Conservation (phyloP, 1,140 invertebrate genomes). For the Musca domestica region DNA sequence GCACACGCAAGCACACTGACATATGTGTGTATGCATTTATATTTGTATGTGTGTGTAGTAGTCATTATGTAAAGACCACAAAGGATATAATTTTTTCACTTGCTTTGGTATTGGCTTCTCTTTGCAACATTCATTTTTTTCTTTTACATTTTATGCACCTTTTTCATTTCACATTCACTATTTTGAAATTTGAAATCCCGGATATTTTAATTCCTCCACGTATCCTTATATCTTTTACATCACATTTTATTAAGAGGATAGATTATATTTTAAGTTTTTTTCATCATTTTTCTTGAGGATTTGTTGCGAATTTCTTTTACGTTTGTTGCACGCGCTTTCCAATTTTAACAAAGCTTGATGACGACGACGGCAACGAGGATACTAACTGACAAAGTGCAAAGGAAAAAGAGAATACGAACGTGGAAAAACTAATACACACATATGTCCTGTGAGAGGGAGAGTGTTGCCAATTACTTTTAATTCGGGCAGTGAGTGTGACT, state of each 20-base stretch:
- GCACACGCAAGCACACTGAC: too few relatives aligned
- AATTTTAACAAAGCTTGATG: slow-evolving; percentile 15
- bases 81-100: slow-evolving; percentile 16
- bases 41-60: slow-evolving; percentile 5
- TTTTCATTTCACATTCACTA: neutral
- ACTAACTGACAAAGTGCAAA: neutral
- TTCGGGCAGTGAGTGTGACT: too few relatives aligned
- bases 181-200: too few relatives aligned
- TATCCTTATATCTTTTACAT: too few relatives aligned
- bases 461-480: neutral
- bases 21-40: too few relatives aligned
- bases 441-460: slow-evolving; percentile 11
- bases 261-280: too few relatives aligned
- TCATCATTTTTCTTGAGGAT: neutral
- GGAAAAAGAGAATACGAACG: too few relatives aligned
- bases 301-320: neutral
- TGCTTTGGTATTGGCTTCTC: neutral
- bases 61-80: slow-evolving; percentile 17
- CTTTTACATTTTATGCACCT: neutral
- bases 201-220: too few relatives aligned
- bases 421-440: slow-evolving; percentile 1
- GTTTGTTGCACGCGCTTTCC: slow-evolving; percentile 7
- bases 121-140: neutral
- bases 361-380: slow-evolving; percentile 13
- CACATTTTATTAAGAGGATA: too few relatives aligned